These are phyloP conservation scores for Ommatoiulus sabulosus DNA, from an alignment of 2,888 invertebrate genomes.

Conservation along the genomic window DNA sequence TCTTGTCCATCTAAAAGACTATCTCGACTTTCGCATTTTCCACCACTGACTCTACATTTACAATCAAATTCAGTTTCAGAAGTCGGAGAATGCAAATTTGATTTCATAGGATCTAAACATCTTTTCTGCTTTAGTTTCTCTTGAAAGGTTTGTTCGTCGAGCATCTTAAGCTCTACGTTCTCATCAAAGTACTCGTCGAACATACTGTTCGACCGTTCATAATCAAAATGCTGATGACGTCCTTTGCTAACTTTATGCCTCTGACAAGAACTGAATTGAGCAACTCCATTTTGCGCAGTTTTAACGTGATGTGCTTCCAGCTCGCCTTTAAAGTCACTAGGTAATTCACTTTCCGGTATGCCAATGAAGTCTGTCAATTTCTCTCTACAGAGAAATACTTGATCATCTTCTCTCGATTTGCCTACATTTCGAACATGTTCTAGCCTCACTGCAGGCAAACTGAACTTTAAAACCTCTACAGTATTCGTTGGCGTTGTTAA, in stretches of 20 bases:
- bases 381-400: slow-evolving; percentile 9
- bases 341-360: background rate
- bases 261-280: background rate
- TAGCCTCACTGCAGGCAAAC: slow-evolving; percentile 23
- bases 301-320: background rate
- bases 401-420: slow-evolving; percentile 3
- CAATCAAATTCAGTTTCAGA: too few species aligned
- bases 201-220: slow-evolving; percentile 62
- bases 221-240: slow-evolving; percentile 20
- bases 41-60: background rate
- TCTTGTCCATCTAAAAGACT: slow-evolving; percentile 57
- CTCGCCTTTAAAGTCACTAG: background rate
- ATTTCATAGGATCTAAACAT: background rate
- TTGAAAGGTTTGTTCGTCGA: slow-evolving; percentile 57
- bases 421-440: slow-evolving; percentile 58
- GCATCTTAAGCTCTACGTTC: slow-evolving; percentile 59
- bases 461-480: slow-evolving; percentile 50
- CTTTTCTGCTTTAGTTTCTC: slow-evolving; percentile 50
- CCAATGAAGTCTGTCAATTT: slow-evolving; percentile 42
- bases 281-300: background rate
- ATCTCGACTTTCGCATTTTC: slow-evolving; percentile 44
- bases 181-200: slow-evolving; percentile 66
- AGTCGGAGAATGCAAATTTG: background rate
- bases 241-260: background rate
- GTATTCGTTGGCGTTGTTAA: background rate